phyloP scores from a whole-genome alignment of 1,140 invertebrate genomes.

The Drosophila dunni region DNA sequence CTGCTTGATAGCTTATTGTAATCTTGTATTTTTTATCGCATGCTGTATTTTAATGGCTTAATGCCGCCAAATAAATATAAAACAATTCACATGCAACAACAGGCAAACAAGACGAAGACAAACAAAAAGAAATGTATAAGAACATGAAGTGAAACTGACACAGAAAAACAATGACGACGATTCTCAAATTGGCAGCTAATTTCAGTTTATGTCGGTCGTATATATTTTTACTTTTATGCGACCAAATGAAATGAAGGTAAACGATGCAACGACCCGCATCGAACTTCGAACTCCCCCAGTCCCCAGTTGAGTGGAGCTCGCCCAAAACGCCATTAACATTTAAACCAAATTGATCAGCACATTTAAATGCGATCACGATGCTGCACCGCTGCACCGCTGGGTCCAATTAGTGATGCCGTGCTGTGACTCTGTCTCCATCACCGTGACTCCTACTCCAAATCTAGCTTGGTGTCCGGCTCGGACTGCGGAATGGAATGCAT shows the following conservation, averaged over 20 bases:
- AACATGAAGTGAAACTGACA: slow-evolving; percentile 1
- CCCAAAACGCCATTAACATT: slow-evolving; percentile 76
- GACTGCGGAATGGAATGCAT: slow-evolving; percentile 52
- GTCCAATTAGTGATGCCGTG: slow-evolving; percentile 74
- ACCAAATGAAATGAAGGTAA: slow-evolving; percentile 35
- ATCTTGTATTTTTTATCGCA: slow-evolving; percentile 32
- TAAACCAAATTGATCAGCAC: slow-evolving; percentile 80
- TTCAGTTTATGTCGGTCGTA: slow-evolving; percentile 74
- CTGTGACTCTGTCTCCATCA: slow-evolving; percentile 40
- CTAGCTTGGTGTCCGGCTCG: background rate
- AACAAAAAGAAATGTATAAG: background rate
- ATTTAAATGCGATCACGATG: slow-evolving; percentile 80
- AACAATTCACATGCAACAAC: slow-evolving; percentile 74
- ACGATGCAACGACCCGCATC: slow-evolving; percentile 57
- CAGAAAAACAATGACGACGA: slow-evolving; percentile 49
- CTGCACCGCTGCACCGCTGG: slow-evolving; percentile 67
- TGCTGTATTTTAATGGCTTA: slow-evolving; percentile 76
- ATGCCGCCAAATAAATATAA: slow-evolving; percentile 75
- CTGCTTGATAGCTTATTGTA: slow-evolving; percentile 49
- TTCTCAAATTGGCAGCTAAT: slow-evolving; percentile 79
- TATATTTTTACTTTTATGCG: slow-evolving; percentile 66
- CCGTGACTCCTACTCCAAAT: background rate
- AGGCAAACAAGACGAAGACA: background rate
- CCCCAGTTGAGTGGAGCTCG: slow-evolving; percentile 41
- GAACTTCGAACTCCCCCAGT: slow-evolving; percentile 12